Base-by-base conservation (phyloP, 2,888 invertebrate species). In the Phanerotoma sp. region DNA sequence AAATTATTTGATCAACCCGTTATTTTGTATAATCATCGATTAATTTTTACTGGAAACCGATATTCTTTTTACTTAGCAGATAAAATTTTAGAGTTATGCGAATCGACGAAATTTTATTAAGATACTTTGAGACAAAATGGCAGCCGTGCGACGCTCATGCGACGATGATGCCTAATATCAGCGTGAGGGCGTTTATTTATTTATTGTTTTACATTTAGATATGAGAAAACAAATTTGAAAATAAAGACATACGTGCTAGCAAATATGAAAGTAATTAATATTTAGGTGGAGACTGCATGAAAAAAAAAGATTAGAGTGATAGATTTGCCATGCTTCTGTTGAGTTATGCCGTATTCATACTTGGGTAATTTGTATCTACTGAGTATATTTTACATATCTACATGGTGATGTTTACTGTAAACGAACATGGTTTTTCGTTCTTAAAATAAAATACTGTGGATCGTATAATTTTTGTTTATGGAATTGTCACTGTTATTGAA, bases 381-480 rank as follows among this genome's bases (percentile, higher is more conserved):
- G 4, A n/a, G 9, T 25, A 20, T 30, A 18, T 16, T 52, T 18
- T 37, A 22, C n/a, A 22, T 38, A 45, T 30, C 10, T n/a, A n/a
- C n/a, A n/a, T n/a, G n/a, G 42, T 51, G 42, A 59, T 48, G 33
- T 51, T 46, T 28, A 18, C 37, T 22, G 48, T 51, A 56, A 44
- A 41, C 33, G 54, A 54, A 59, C 11, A 42, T 55, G 35, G 58
- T 49, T 30, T 56, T 35, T 35, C 44, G 42, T 42, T 67, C 18
- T 44, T 40, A 56, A 60, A 68, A 13, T 58, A 68, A 35, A 77
- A 72, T 54, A 71, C 69, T 25, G 77, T 60, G 38, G 62, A 63
- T 71, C 57, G 69, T 73, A 28, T 72, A 62, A 64, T 79, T 78
- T 47, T 77, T 65, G 71, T 80, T 79, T n/a, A n/a, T n/a, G n/a